A percentile compares a stretch with the other conserved stretches of the same genome.
Conservation (phyloP, 2,888 invertebrate genomes). For the Acrocera orbiculus region DNA sequence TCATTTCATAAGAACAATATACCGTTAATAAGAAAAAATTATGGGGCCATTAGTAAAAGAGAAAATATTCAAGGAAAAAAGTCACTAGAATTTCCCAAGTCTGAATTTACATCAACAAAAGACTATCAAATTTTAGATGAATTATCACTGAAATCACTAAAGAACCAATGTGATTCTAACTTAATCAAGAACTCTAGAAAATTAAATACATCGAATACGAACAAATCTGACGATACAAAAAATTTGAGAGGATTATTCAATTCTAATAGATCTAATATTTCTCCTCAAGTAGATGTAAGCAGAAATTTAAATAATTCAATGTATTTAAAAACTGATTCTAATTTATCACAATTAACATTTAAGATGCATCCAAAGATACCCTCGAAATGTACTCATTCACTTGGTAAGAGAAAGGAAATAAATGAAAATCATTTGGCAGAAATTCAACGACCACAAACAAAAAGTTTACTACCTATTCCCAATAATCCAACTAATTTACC, state of each 20-base stretch:
- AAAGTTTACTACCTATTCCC: conserved; percentile 7
- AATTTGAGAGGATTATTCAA: conserved; percentile 13
- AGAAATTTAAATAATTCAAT: conserved; percentile 9
- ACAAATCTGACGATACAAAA: no score
- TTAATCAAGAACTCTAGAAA: neutral
- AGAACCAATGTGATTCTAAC: conserved; percentile 7
- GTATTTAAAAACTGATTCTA: conserved; percentile 11
- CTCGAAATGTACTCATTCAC: conserved; percentile 12
- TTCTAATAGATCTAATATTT: conserved; percentile 12
- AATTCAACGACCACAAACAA: conserved; percentile 9
- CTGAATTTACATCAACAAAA: conserved; percentile 13
- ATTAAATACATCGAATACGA: conserved; percentile 3
- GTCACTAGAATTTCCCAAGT: conserved; percentile 10
- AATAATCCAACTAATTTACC: conserved; percentile 9
- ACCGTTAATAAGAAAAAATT: conserved; percentile 11
- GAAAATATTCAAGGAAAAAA: no score
- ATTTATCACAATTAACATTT: conserved; percentile 7
- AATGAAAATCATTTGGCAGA: conserved; percentile 6
- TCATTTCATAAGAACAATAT: conserved; percentile 9
- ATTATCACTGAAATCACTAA: no score
- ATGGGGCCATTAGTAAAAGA: conserved; percentile 11
- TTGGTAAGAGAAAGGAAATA: neutral
- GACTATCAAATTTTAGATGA: conserved; percentile 15
- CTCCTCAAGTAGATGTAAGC: conserved; percentile 9
- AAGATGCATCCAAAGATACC: conserved; percentile 12